These are phyloP conservation scores for Drosophila nigrodunni DNA, from an alignment of 1,140 invertebrate genomes.

Conservation along the genomic window DNA sequence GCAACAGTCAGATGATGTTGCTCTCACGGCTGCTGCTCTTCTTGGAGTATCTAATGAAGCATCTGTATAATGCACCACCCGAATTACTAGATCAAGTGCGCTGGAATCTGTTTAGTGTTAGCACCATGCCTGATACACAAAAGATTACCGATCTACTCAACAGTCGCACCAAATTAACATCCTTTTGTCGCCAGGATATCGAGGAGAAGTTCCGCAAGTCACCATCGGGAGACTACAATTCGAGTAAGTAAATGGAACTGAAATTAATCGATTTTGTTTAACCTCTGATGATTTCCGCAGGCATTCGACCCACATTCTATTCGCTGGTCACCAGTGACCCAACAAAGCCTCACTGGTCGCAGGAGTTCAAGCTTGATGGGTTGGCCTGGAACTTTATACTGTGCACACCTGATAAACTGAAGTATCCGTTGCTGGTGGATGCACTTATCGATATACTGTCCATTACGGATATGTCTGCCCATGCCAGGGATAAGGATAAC, in stretches of 20 bases:
- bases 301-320: conserved; percentile 83
- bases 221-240: conserved; percentile 73
- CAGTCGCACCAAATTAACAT: conserved; percentile 74
- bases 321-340: conserved; percentile 70
- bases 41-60: conserved; percentile 98
- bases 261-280: not conserved
- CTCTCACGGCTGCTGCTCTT: conserved; percentile 93
- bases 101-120: conserved; percentile 83
- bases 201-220: conserved; percentile 91
- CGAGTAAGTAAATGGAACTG: conserved; percentile 47
- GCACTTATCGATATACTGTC: conserved; percentile 92
- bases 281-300: conserved; percentile 28
- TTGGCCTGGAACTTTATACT: conserved; percentile 97
- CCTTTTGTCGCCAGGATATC: conserved; percentile 87
- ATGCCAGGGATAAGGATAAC: conserved; percentile 86
- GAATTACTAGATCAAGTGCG: conserved; percentile 91
- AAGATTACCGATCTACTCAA: conserved; percentile 75
- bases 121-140: conserved; percentile 75
- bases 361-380: conserved; percentile 95
- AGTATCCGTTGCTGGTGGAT: conserved; percentile 94
- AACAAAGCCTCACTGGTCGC: conserved; percentile 84
- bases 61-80: conserved; percentile 95
- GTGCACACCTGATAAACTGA: conserved; percentile 94
- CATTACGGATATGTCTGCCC: conserved; percentile 88
- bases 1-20: conserved; percentile 91